Evolutionary conservation across 2,797 vertebrate genomes (phyloP).

Genomic region (Thripadectes ignobilis): DNA sequence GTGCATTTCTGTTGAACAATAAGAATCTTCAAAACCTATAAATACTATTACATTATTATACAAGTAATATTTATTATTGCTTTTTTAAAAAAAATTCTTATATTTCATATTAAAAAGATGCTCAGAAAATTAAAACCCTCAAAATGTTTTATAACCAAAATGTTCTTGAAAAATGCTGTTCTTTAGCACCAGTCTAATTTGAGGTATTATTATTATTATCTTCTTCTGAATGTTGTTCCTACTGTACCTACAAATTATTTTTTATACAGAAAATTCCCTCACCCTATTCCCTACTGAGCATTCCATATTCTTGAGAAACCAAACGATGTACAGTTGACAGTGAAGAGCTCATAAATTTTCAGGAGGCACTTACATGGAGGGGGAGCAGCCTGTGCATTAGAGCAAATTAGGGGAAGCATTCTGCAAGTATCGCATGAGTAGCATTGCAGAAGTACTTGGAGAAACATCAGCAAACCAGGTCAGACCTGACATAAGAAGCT

Average conservation of each 20-base stretch:
- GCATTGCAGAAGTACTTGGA: neutral
- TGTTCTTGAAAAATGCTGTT: neutral
- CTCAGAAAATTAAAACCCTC: neutral
- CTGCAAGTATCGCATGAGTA: neutral
- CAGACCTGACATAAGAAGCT: neutral
- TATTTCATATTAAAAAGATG: neutral
- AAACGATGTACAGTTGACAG: neutral
- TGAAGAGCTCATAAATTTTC: conserved; percentile 48
- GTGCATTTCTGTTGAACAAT: neutral
- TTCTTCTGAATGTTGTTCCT: neutral
- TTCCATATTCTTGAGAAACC: conserved; percentile 12
- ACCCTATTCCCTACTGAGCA: neutral
- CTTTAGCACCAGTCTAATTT: neutral
- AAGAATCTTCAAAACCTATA: neutral
- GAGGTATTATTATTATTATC: neutral
- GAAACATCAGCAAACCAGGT: neutral
- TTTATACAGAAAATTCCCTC: neutral
- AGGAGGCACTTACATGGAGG: neutral
- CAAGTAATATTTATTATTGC: neutral
- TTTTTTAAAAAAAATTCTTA: neutral
- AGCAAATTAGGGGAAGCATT: conserved; percentile 28
- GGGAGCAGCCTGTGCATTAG: neutral
- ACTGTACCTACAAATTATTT: conserved; percentile 8
- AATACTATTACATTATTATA: neutral
- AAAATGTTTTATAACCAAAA: neutral